phyloP scores from a whole-genome alignment of 2,888 invertebrate species.

The Stegophylla sp. region DNA sequence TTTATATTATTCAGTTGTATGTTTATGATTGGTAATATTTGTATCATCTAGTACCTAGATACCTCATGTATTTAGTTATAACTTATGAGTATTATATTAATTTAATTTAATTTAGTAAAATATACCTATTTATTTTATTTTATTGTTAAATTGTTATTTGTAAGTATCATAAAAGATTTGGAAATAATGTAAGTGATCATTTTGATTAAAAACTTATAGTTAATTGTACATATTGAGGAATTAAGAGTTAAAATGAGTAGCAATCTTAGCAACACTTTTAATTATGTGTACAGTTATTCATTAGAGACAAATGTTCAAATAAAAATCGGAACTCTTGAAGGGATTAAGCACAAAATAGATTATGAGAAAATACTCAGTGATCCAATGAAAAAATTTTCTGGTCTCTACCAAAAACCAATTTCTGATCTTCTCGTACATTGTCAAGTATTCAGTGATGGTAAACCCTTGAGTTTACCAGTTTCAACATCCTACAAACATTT shows the following conservation, averaged over 20 bases:
- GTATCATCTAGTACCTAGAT: no score
- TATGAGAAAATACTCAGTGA: conserved; percentile 86
- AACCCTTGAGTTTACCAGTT: conserved; percentile 83
- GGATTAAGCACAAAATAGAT: conserved; percentile 82
- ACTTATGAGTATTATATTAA: no score
- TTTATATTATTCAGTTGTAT: no score
- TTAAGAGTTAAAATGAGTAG: conserved; percentile 27
- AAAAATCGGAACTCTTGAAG: conserved; percentile 96
- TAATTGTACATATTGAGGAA: background rate
- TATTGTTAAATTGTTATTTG: no score
- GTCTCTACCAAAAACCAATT: conserved; percentile 81
- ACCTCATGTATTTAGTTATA: no score
- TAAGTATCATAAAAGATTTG: background rate
- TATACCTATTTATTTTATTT: no score
- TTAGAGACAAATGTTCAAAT: conserved; percentile 85
- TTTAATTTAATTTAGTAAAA: no score
- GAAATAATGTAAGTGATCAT: background rate
- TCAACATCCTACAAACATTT: conserved; percentile 92
- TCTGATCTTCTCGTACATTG: conserved; percentile 89
- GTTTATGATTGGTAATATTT: background rate
- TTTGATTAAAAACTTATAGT: background rate
- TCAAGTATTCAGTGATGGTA: conserved; percentile 82
- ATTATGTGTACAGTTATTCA: conserved; percentile 90
- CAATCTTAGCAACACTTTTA: conserved; percentile 68
- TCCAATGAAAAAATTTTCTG: conserved; percentile 89